These are phyloP conservation scores for Eueides isabella DNA, from an alignment of 1,140 invertebrate genomes.

Conservation along the genomic window DNA sequence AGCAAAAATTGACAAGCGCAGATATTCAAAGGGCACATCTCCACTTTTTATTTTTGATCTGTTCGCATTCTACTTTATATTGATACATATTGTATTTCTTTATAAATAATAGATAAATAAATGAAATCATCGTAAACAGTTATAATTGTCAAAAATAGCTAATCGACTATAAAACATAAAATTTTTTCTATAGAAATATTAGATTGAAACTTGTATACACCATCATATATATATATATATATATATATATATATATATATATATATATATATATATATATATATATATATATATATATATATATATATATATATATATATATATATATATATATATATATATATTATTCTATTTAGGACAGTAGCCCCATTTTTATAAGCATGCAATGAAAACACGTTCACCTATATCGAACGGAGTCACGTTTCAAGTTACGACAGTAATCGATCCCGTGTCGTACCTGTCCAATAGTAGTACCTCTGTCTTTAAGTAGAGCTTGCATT, in stretches of 20 bases:
- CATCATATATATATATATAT: too few relatives aligned
- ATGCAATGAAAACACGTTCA: slow-evolving; percentile 23
- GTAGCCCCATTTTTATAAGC: neutral
- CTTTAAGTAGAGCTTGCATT: slow-evolving; percentile 42
- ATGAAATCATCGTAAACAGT: too few relatives aligned
- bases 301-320: too few relatives aligned
- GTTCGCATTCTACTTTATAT: slow-evolving; percentile 21
- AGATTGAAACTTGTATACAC: too few relatives aligned
- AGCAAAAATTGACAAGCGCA: slow-evolving; percentile 62
- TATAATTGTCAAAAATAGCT: too few relatives aligned
- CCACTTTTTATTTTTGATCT: slow-evolving; percentile 31
- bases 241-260: too few relatives aligned
- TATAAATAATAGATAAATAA: too few relatives aligned
- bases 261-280: too few relatives aligned
- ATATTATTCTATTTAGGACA: neutral
- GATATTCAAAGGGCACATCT: slow-evolving; percentile 59
- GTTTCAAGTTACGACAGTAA: slow-evolving; percentile 45
- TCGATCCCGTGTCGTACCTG: slow-evolving; percentile 51
- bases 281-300: too few relatives aligned
- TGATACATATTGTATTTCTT: neutral
- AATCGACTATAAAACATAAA: too few relatives aligned
- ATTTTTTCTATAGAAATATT: too few relatives aligned
- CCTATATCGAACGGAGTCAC: slow-evolving; percentile 42
- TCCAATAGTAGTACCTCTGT: slow-evolving; percentile 46
- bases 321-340: neutral